phyloP scores from a whole-genome alignment of 2,113 vertebrate genomes.

The Chaetodon trifascialis region DNA sequence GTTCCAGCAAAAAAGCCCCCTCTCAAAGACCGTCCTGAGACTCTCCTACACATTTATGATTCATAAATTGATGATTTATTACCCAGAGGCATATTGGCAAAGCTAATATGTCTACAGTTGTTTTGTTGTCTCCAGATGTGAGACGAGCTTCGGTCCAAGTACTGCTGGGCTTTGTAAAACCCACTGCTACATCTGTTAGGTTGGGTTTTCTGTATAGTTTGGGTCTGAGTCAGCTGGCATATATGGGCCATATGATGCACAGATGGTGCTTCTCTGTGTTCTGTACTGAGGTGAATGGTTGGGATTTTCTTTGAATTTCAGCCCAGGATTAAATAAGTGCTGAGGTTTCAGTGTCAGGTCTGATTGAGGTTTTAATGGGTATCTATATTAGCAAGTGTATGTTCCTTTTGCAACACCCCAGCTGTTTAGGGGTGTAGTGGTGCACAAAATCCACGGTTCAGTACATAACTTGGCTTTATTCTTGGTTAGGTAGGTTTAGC shows the following conservation, averaged over 20 bases:
- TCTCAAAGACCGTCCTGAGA: constrained; percentile 2
- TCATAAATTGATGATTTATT: constrained; percentile 56
- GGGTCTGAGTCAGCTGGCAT: constrained; percentile 25
- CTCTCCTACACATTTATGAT: constrained; percentile 33
- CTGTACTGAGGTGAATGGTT: not conserved
- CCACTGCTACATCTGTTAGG: constrained; percentile 4
- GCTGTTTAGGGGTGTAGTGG: not conserved
- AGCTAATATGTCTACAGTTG: constrained; percentile 34
- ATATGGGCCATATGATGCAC: constrained; percentile 52
- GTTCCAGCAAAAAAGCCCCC: not conserved
- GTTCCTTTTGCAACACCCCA: not conserved
- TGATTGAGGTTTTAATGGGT: not conserved
- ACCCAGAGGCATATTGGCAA: constrained; percentile 34
- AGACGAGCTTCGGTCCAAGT: constrained; percentile 30
- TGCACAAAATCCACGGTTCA: not conserved
- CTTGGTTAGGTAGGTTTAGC: not conserved
- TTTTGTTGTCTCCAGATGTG: constrained; percentile 59
- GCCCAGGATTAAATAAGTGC: constrained; percentile 7
- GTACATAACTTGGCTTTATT: not conserved
- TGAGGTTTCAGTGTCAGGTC: constrained; percentile 10
- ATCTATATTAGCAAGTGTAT: not conserved
- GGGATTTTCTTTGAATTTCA: constrained; percentile 33
- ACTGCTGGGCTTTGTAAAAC: constrained; percentile 27
- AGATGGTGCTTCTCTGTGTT: constrained; percentile 34
- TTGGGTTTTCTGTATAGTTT: constrained; percentile 43